Percentiles rank a stretch among this genome's conserved stretches.
phyloP scores from a whole-genome alignment of 2,888 invertebrate genomes.

The Gryllus longicercus region DNA sequence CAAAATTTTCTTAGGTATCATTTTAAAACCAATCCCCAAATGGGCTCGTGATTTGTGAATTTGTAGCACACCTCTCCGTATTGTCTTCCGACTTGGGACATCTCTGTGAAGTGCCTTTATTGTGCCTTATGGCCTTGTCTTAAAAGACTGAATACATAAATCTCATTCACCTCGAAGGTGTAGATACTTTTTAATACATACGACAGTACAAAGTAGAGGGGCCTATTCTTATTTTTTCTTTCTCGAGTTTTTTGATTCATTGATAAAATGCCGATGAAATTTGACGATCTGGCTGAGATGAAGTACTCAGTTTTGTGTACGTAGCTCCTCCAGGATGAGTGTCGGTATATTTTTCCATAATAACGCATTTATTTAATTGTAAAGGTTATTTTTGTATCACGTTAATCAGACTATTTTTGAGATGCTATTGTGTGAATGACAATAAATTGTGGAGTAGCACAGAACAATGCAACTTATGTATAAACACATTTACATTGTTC shows the following conservation, averaged over 20 bases:
- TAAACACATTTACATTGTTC: neutral
- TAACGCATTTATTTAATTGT: conserved; percentile 2
- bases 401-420: neutral
- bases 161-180: conserved; percentile 23
- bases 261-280: too few species aligned
- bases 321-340: neutral
- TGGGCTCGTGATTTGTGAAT: neutral
- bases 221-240: neutral
- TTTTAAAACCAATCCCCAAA: neutral
- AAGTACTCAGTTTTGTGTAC: neutral
- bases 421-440: neutral
- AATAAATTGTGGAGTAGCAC: conserved; percentile 6
- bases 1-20: neutral
- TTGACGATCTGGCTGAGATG: too few species aligned
- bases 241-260: neutral
- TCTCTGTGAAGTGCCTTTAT: conserved; percentile 24
- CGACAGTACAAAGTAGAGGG: conserved; percentile 17
- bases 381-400: conserved; percentile 6
- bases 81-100: neutral
- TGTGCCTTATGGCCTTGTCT: conserved; percentile 18
- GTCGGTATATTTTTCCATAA: conserved; percentile 17
- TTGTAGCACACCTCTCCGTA: neutral
- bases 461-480: conserved; percentile 1
- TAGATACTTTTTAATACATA: neutral
- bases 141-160: conserved; percentile 26